Evolutionary conservation across 2,113 vertebrate genomes (phyloP).

Genomic region (Muntiacus reevesi): DNA sequence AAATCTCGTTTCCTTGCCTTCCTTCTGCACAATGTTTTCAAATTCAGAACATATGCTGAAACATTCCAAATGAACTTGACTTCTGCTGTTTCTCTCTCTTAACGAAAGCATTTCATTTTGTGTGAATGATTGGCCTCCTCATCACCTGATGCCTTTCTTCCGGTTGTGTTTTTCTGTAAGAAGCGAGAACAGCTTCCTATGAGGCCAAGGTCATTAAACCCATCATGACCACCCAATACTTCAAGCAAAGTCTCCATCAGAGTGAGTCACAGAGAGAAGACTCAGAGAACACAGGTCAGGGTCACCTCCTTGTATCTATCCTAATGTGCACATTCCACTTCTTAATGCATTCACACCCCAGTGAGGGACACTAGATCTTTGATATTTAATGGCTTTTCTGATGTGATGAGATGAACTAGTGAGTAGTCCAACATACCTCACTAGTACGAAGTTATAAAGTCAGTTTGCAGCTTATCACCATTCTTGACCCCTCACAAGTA

Average conservation of each 20-base stretch:
- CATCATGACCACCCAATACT: background rate
- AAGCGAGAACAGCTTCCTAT: background rate
- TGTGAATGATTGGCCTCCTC: background rate
- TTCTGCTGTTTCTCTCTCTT: constrained; percentile 58
- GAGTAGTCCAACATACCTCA: constrained; percentile 5
- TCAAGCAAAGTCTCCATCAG: background rate
- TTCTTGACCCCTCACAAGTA: background rate
- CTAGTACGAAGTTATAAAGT: constrained; percentile 14
- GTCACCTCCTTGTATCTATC: background rate
- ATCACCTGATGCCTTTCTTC: constrained; percentile 31
- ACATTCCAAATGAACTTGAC: constrained; percentile 61
- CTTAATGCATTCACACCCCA: background rate
- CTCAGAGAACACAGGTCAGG: background rate
- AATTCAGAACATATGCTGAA: constrained; percentile 71
- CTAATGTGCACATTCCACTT: background rate
- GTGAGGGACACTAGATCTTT: background rate
- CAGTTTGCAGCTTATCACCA: constrained; percentile 15
- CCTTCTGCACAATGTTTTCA: constrained; percentile 70
- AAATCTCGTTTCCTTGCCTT: constrained; percentile 56
- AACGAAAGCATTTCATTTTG: constrained; percentile 49
- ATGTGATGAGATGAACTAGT: background rate
- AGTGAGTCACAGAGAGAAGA: background rate
- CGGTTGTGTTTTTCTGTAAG: constrained; percentile 14
- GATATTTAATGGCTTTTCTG: background rate
- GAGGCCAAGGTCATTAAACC: constrained; percentile 4